These are phyloP conservation scores for Chloroceryle aenea DNA, from an alignment of 2,113 vertebrate species.

Conservation along the genomic window DNA sequence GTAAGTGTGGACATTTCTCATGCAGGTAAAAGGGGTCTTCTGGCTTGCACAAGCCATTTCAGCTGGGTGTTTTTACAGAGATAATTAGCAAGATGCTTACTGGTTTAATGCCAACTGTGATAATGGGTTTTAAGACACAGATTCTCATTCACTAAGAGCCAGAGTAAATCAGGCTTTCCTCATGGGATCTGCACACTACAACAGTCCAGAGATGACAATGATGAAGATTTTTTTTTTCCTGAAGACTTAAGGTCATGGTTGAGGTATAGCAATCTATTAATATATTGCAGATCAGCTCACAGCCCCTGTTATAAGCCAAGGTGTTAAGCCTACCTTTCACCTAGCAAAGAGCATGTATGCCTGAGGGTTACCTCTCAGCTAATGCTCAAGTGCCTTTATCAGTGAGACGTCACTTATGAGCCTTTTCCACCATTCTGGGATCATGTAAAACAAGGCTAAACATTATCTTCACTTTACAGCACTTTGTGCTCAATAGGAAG, in stretches of 20 bases:
- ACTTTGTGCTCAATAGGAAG: background rate
- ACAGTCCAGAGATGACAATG: background rate
- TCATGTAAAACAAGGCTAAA: background rate
- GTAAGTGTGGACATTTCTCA: background rate
- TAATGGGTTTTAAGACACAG: background rate
- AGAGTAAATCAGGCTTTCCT: background rate
- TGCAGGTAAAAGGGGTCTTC: background rate
- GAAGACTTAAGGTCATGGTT: background rate
- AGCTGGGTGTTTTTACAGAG: background rate
- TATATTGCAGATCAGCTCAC: background rate
- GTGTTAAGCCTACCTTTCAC: background rate
- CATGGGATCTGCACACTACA: background rate
- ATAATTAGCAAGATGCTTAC: background rate
- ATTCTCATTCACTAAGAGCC: background rate
- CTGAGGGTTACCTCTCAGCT: background rate
- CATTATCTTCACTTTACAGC: background rate
- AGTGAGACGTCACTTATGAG: background rate
- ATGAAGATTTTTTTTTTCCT: background rate
- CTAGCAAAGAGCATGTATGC: background rate
- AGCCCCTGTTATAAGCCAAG: background rate
- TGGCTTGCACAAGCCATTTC: background rate
- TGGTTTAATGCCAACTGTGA: background rate
- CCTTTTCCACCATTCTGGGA: background rate
- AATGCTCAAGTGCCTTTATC: background rate
- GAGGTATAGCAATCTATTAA: background rate